Evolutionary conservation across 1,140 invertebrate species (phyloP), one percentile per base, ranked within the genome.

Genomic region (Aporrectodea caliginosa): DNA sequence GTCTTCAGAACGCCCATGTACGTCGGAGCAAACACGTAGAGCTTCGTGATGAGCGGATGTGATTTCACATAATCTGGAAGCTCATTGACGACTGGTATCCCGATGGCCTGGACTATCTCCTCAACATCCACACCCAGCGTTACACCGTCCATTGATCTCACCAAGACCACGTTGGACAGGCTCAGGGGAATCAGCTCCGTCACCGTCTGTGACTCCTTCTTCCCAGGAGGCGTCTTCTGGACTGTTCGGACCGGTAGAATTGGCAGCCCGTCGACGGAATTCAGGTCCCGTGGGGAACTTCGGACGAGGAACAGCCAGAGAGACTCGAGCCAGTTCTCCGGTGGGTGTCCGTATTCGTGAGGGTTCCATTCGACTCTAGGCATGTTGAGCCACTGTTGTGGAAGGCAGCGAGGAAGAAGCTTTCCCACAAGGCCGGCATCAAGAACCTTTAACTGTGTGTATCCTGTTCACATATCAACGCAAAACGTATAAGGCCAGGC

Each of bases 51-150:
- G 22, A 69, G 69, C 27, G 43, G 78, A 29, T 71, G 75, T 43
- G 33, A 35, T 68, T 73, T 78, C n/a, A 74, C 68, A 14, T 72
- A 81, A 73, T 73, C 77, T n/a, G 80, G 80, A 29, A 78, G 76
- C 71, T 81, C 80, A 58, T 78, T 71, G 1, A 81, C 32, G 29
- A 81, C 80, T n/a, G 30, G 35, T 31, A 81, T 74, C 29, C 80
- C 77, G 22, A 81, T 32, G 16, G 35, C 31, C 2, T 0, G 16
- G 31, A 81, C 22, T 6, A 74, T 33, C n/a, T 32, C 22, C 33
- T 81, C 76, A 0, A 81, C 29, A 0, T 69, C 77, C 12, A 30
- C n/a, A 35, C 58, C 34, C 16, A 78, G 77, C 27, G n/a, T 34
- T 29, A 76, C 32, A 12, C 43, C 75, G 35, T 76, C 29, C 43